Evolutionary conservation across 2,113 vertebrate genomes (phyloP).

Genomic region (Cavia porcellus): DNA sequence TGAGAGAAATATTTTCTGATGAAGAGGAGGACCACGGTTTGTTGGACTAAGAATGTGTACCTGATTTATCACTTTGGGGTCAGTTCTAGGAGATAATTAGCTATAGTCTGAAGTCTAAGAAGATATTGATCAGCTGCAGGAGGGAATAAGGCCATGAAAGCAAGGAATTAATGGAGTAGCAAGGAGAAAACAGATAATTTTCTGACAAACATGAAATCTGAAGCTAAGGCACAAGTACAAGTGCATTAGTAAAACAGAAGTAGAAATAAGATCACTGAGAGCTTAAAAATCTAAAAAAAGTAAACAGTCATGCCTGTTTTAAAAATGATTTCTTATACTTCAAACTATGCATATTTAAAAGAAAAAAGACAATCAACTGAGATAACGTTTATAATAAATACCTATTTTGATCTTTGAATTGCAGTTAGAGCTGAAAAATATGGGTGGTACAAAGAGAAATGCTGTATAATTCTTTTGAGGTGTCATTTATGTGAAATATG

Average conservation of each 20-base stretch:
- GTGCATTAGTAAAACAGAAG: conserved; percentile 17
- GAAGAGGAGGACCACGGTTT: background rate
- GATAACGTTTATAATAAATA: background rate
- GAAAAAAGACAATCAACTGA: background rate
- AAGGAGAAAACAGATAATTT: conserved; percentile 31
- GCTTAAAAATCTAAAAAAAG: background rate
- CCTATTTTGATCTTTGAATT: background rate
- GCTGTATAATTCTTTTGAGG: background rate
- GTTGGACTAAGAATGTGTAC: background rate
- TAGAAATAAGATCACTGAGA: background rate
- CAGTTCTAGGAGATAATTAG: background rate
- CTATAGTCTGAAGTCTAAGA: background rate
- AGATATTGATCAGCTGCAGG: conserved; percentile 9
- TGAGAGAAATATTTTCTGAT: background rate
- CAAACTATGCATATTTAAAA: background rate
- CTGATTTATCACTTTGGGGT: background rate
- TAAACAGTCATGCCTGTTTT: background rate
- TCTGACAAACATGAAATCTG: conserved; percentile 1
- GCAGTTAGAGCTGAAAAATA: background rate
- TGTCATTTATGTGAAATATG: background rate
- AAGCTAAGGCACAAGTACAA: conserved; percentile 9
- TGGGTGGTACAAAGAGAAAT: background rate
- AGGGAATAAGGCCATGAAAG: background rate
- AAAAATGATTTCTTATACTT: conserved; percentile 14
- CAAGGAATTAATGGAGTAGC: conserved; percentile 25